Percentiles rank a stretch among this genome's conserved stretches.
These are phyloP conservation scores for Thereva nobilitata DNA, from an alignment of 2,888 invertebrate genomes.

Conservation along the genomic window DNA sequence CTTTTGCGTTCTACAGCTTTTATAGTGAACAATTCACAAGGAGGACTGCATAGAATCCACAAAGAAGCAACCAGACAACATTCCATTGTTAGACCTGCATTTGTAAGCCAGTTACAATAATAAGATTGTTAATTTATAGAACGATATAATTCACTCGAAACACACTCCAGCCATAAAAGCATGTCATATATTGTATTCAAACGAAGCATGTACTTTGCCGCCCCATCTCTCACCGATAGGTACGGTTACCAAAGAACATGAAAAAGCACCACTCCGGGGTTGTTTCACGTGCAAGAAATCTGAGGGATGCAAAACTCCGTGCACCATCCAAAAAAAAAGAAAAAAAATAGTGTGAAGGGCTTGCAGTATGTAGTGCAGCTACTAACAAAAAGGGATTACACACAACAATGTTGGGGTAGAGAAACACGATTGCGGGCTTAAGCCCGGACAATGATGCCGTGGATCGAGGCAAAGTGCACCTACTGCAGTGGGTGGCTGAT, in stretches of 20 bases:
- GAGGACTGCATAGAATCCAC: slow-evolving; percentile 1
- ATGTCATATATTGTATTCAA: slow-evolving; percentile 25
- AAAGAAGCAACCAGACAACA: slow-evolving; percentile 4
- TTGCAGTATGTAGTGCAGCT: slow-evolving; percentile 3
- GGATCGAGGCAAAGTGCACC: slow-evolving; percentile 13
- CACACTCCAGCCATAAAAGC: slow-evolving; percentile 13
- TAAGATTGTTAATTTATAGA: slow-evolving; percentile 32
- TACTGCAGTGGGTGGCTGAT: neutral
- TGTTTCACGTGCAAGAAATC: slow-evolving; percentile 18
- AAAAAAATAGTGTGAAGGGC: slow-evolving; percentile 1
- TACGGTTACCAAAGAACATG: neutral
- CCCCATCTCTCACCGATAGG: neutral
- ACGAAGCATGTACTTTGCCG: neutral
- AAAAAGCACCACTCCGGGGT: neutral
- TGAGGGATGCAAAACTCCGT: slow-evolving; percentile 21
- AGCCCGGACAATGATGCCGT: slow-evolving; percentile 10
- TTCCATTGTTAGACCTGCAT: slow-evolving; percentile 7
- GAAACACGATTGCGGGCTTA: slow-evolving; percentile 21
- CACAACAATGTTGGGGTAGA: slow-evolving; percentile 7
- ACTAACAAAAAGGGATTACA: slow-evolving; percentile 17
- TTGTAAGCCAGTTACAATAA: slow-evolving; percentile 28
- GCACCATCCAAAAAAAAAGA: slow-evolving; percentile 22
- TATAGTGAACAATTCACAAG: neutral
- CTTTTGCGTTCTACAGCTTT: neutral
- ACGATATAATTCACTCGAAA: slow-evolving; percentile 18